Percentiles rank a stretch among this genome's conserved stretches.
These are phyloP conservation scores for Caenorhabditis parvicauda DNA, from an alignment of 2,888 invertebrate genomes.

Conservation along the genomic window DNA sequence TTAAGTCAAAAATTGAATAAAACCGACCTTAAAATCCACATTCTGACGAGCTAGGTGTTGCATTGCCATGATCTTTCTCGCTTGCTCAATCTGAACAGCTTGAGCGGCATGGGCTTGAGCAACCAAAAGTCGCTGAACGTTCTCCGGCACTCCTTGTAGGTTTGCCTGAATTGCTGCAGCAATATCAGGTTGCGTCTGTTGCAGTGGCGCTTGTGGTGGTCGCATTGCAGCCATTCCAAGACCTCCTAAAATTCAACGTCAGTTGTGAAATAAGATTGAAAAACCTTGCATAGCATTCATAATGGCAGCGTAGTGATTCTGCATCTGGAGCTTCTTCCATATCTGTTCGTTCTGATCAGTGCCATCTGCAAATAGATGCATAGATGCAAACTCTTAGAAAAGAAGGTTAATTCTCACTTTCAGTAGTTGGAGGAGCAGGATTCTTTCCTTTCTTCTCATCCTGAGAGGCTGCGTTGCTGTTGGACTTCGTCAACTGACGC, in stretches of 20 bases:
- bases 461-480: constrained; percentile 10
- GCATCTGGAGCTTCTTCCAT: constrained; percentile 34
- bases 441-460: constrained; percentile 28
- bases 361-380: not conserved
- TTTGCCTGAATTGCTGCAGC: constrained; percentile 5
- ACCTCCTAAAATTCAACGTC: constrained; percentile 5
- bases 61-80: constrained; percentile 18
- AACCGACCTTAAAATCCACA: not conserved
- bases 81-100: constrained; percentile 14
- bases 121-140: constrained; percentile 20
- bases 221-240: constrained; percentile 18
- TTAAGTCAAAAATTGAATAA: not conserved
- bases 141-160: constrained; percentile 11
- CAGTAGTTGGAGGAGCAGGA: constrained; percentile 9
- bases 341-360: not conserved
- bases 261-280: not conserved
- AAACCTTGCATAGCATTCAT: constrained; percentile 40
- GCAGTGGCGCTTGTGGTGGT: constrained; percentile 1
- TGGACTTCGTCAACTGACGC: constrained; percentile 33
- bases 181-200: not conserved
- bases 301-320: constrained; percentile 40
- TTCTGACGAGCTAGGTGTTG: constrained; percentile 14
- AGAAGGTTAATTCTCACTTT: too few relatives aligned
- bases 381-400: not conserved
- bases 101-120: constrained; percentile 12